A percentile compares a stretch with the other conserved stretches of the same genome.
phyloP scores from a whole-genome alignment of 2,113 vertebrate species.

The Patagioenas fasciata region DNA sequence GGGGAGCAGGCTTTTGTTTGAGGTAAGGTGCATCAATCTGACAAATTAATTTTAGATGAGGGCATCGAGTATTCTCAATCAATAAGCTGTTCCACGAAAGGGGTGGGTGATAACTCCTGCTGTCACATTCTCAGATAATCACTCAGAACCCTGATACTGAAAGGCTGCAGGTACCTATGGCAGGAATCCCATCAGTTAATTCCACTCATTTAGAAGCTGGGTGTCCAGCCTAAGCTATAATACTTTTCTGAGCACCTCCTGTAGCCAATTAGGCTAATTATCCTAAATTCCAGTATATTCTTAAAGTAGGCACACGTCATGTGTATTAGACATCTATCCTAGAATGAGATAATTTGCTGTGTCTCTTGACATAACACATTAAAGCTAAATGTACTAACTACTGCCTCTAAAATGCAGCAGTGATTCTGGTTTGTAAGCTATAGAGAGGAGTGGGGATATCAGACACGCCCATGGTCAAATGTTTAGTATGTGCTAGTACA shows the following conservation, averaged over 20 bases:
- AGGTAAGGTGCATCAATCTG: not conserved
- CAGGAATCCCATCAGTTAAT: not conserved
- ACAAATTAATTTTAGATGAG: not conserved
- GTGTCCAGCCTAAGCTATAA: not conserved
- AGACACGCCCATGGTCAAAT: fast-evolving
- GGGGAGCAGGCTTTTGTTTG: not conserved
- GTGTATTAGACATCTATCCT: not conserved
- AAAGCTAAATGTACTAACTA: not conserved
- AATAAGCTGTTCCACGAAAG: not conserved
- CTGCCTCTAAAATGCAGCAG: not conserved
- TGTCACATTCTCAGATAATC: not conserved
- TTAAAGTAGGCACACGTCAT: not conserved
- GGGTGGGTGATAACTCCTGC: not conserved
- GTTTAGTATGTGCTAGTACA: not conserved
- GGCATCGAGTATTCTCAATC: not conserved
- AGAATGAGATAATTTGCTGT: not conserved
- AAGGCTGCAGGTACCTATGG: not conserved
- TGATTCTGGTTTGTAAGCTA: not conserved
- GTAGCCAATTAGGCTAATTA: not conserved
- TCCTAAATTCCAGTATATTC: not conserved
- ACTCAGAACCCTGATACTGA: not conserved
- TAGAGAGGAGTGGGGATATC: not conserved
- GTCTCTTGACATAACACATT: not conserved
- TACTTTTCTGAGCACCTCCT: not conserved
- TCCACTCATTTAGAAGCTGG: not conserved